Conservation (phyloP, 2,797 vertebrate species). For the Halcyon smyrnensis region DNA sequence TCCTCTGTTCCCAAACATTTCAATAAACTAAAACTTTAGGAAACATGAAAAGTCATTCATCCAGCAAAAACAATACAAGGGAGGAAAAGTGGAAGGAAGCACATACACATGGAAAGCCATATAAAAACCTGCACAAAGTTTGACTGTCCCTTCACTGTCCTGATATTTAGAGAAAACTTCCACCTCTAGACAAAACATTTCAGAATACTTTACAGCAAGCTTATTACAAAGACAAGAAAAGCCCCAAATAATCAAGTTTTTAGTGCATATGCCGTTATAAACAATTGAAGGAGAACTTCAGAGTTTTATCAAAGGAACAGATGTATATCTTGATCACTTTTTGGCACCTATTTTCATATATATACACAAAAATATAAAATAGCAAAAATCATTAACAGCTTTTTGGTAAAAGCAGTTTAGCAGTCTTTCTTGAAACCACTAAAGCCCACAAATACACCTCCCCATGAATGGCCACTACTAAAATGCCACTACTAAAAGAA, state of each 20-base stretch:
- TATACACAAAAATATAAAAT: not conserved
- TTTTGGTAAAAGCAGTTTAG: not conserved
- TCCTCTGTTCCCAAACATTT: not conserved
- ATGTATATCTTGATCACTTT: not conserved
- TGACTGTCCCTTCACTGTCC: not conserved
- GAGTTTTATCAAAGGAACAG: not conserved
- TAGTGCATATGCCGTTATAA: not conserved
- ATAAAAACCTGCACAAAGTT: rapidly evolving
- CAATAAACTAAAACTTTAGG: not conserved
- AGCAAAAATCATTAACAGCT: not conserved
- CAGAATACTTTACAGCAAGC: not conserved
- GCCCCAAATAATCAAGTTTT: not conserved
- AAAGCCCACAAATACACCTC: not conserved
- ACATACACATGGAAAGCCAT: rapidly evolving
- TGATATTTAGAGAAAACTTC: not conserved
- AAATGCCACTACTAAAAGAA: not conserved
- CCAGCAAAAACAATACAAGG: not conserved
- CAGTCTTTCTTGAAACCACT: not conserved
- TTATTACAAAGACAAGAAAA: not conserved
- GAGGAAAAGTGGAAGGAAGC: not conserved
- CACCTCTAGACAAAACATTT: not conserved
- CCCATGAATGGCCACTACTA: not conserved
- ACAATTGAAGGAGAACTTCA: not conserved
- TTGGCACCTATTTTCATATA: not conserved
- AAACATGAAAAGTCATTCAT: not conserved